Base-by-base conservation (phyloP, 2,113 vertebrate species). In the Pseudorasbora parva region DNA sequence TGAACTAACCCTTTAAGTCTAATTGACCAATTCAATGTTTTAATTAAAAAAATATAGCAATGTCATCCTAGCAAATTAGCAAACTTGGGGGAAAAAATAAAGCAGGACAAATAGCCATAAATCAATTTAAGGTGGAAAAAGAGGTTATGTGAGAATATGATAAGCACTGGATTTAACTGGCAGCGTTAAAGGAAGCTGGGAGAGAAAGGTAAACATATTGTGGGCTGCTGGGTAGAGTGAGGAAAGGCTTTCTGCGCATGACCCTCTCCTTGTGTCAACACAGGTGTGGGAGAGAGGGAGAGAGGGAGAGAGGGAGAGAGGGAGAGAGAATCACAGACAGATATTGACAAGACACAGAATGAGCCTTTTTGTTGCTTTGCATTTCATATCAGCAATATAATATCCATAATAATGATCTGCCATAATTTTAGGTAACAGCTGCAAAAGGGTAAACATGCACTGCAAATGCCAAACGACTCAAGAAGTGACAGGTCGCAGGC, bases 261-360 rank as follows among this genome's bases (percentile, higher is more conserved):
- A 19, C 73, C 51, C 45, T 41, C 1, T 66, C 21, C 59, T 66
- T 84, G 73, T 69, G 82, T 84, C 82, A 84, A 84, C 56, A 84
- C 74, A 78, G 74, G 74, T 84, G 73, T 78, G 82, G 8, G 60
- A 3, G 8, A 73, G 6, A 15, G 12, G 76, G 72, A 62, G 54
- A 41, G 69, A 47, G 25, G 59, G 33, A 14, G 25, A 83, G 59
- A 23, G 56, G 27, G 71, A 62, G 54, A 41, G 69, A 47, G 25
- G 59, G 33, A 14, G 25, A 83, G 59, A 23, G 56, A 45, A 37
- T 43, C 59, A 25, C 27, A n/a, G 3, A 47, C 23, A 49, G 37
- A 56, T 25, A 72, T 15, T 12, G 68, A 47, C 33, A 23, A 54
- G 47, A 68, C 27, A 49, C 27, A 62, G 5, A 25, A 37, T 54